phyloP scores from a whole-genome alignment of 2,888 invertebrate species.

The Eristalis intricaria region DNA sequence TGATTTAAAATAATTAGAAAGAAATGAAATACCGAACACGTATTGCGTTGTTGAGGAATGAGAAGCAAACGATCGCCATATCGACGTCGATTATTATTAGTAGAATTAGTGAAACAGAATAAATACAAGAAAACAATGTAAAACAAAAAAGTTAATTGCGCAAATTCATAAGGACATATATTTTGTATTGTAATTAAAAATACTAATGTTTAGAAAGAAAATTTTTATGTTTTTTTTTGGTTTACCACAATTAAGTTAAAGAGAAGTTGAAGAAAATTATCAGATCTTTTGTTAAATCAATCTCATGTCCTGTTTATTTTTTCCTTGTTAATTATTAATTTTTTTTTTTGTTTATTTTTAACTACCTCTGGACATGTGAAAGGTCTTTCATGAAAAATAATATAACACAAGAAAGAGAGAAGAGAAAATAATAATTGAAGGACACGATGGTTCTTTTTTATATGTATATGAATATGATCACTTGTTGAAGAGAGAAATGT shows the following conservation, averaged over 20 bases:
- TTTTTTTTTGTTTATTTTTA: constrained; percentile 16
- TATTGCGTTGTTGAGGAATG: constrained; percentile 47
- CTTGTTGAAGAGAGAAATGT: constrained; percentile 1
- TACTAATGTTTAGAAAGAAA: constrained; percentile 31
- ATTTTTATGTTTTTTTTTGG: constrained; percentile 33
- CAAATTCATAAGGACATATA: constrained; percentile 53
- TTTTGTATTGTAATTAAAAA: constrained; percentile 50
- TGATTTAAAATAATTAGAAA: constrained; percentile 70
- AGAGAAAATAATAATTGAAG: not conserved
- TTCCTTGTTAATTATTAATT: not conserved
- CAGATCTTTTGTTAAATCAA: not conserved
- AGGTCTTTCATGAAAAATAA: not conserved
- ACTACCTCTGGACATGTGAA: constrained; percentile 57
- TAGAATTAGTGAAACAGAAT: constrained; percentile 47
- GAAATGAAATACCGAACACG: constrained; percentile 44
- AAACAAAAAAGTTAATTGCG: constrained; percentile 45
- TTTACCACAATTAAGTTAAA: constrained; percentile 44
- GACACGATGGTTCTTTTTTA: not conserved
- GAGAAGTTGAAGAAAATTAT: constrained; percentile 18
- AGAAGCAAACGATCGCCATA: constrained; percentile 65
- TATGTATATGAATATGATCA: not conserved
- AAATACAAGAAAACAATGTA: constrained; percentile 21
- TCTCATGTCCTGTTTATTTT: constrained; percentile 19
- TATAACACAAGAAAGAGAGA: not conserved
- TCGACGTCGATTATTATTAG: constrained; percentile 66